These are phyloP conservation scores for Periophthalmus modestus DNA, from an alignment of 2,113 vertebrate genomes.

Conservation along the genomic window DNA sequence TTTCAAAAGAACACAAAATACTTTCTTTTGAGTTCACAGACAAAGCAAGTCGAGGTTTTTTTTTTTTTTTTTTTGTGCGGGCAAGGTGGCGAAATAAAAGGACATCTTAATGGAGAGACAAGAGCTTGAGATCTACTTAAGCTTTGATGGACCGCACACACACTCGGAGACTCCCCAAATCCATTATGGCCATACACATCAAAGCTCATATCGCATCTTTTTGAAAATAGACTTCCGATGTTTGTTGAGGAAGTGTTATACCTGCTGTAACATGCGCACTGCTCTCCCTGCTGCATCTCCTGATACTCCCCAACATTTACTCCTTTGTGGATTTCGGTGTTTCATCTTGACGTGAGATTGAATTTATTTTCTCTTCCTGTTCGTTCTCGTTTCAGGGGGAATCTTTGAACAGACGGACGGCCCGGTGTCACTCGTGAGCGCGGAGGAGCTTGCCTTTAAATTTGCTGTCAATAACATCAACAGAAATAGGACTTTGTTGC, in stretches of 20 bases:
- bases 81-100: conserved; percentile 57
- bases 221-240: conserved; percentile 53
- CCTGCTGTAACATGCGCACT: conserved; percentile 36
- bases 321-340: conserved; percentile 7
- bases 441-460: conserved; percentile 95
- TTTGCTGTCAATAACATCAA: conserved; percentile 99
- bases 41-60: conserved; percentile 30
- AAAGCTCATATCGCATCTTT: conserved; percentile 65
- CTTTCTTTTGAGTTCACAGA: conserved; percentile 51
- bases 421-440: conserved; percentile 89
- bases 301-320: conserved; percentile 31
- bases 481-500: conserved; percentile 94
- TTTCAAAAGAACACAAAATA: conserved; percentile 26
- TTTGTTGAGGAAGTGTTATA: conserved; percentile 67
- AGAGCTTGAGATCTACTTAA: conserved; percentile 54
- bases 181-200: conserved; percentile 74
- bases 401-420: conserved; percentile 96
- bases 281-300: conserved; percentile 24
- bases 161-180: conserved; percentile 39
- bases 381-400: conserved; percentile 83
- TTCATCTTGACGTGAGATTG: conserved; percentile 20
- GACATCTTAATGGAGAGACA: conserved; percentile 57
- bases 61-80: conserved; percentile 33
- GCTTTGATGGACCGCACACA: conserved; percentile 57
- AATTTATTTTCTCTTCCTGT: conserved; percentile 26